phyloP scores from a whole-genome alignment of 2,888 invertebrate species.

The Drosophila gaucha region DNA sequence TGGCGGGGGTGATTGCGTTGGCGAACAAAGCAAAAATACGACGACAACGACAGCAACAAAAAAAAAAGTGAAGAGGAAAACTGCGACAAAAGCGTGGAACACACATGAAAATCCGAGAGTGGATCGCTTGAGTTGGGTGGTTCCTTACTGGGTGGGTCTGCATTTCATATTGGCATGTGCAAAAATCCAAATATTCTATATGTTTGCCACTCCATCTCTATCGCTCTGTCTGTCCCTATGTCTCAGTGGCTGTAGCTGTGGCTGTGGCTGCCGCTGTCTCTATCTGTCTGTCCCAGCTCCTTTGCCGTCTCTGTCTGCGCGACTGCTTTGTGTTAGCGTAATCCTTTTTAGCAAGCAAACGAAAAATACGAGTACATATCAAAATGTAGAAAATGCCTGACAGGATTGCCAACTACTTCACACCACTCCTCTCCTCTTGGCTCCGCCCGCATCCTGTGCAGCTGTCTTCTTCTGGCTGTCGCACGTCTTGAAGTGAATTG shows the following conservation, averaged over 20 bases:
- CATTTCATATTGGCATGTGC: slow-evolving; percentile 77
- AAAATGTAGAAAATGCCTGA: slow-evolving; percentile 78
- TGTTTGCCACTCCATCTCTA: slow-evolving; percentile 35
- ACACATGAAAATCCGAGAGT: slow-evolving; percentile 60
- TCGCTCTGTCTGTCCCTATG: background rate
- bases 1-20: slow-evolving; percentile 69
- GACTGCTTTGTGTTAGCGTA: slow-evolving; percentile 73
- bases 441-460: slow-evolving; percentile 4
- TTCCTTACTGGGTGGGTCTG: slow-evolving; percentile 49
- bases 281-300: slow-evolving; percentile 11
- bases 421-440: background rate
- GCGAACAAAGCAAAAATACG: slow-evolving; percentile 69
- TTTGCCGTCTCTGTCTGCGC: slow-evolving; percentile 50
- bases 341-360: slow-evolving; percentile 75
- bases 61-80: slow-evolving; percentile 43
- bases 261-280: slow-evolving; percentile 9
- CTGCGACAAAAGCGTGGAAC: slow-evolving; percentile 68
- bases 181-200: slow-evolving; percentile 76
- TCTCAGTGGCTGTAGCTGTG: background rate
- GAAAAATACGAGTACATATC: slow-evolving; percentile 66
- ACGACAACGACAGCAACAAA: slow-evolving; percentile 27
- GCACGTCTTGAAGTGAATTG: slow-evolving; percentile 71
- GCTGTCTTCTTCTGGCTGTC: slow-evolving; percentile 70
- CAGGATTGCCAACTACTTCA: slow-evolving; percentile 61
- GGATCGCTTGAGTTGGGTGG: slow-evolving; percentile 13